A percentile compares a stretch with the other conserved stretches of the same genome.
These are phyloP conservation scores for Crematogaster levior DNA, from an alignment of 2,888 invertebrate species.

Conservation along the genomic window DNA sequence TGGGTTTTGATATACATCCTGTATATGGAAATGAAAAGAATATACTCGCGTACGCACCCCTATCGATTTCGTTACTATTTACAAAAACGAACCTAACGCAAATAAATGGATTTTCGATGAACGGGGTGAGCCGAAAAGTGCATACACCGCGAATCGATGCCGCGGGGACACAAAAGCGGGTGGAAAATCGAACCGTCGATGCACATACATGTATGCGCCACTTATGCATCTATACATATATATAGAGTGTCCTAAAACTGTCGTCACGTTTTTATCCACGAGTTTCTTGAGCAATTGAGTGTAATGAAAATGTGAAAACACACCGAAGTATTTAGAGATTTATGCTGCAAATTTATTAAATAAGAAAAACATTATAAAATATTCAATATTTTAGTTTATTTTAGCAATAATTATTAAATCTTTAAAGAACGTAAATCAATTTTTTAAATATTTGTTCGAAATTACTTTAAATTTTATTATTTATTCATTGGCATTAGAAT, in stretches of 20 bases:
- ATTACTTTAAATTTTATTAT: background rate
- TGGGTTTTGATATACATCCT: constrained; percentile 31
- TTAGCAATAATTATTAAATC: background rate
- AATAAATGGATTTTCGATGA: constrained; percentile 70
- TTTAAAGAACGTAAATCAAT: background rate
- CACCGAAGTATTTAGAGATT: background rate
- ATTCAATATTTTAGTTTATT: background rate
- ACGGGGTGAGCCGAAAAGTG: constrained; percentile 69
- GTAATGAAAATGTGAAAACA: background rate
- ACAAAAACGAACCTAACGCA: constrained; percentile 63
- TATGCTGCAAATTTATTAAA: background rate
- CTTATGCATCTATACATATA: constrained; percentile 6
- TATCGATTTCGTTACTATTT: constrained; percentile 65
- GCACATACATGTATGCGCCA: constrained; percentile 21
- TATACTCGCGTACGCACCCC: constrained; percentile 11
- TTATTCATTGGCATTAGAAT: background rate
- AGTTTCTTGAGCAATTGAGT: background rate
- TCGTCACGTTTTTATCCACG: constrained; percentile 1
- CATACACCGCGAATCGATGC: constrained; percentile 66
- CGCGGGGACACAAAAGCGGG: constrained; percentile 67
- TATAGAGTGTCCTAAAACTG: constrained; percentile 23
- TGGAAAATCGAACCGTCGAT: constrained; percentile 61
- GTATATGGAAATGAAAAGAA: background rate
- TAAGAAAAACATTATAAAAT: background rate
- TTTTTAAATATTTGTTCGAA: background rate